Evolutionary conservation across 2,888 invertebrate species (phyloP).

Genomic region (Dasysyrphus albostriatus): DNA sequence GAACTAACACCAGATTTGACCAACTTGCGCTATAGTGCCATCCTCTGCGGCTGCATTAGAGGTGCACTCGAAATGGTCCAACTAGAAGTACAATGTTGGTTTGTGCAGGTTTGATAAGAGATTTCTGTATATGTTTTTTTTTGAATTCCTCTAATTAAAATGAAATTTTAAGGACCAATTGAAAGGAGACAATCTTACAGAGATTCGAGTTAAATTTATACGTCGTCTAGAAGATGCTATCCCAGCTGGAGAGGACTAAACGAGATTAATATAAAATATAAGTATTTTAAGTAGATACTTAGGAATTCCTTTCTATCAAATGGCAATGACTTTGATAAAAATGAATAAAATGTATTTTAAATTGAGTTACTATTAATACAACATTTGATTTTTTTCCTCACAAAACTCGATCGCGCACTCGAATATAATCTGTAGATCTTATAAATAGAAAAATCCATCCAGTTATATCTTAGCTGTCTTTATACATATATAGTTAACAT

Average conservation of each 20-base stretch:
- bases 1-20: constrained; percentile 94
- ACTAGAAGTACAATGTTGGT: constrained; percentile 97
- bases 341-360: constrained; percentile 45
- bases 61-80: constrained; percentile 99
- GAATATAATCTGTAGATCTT: too few relatives aligned
- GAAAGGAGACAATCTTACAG: constrained; percentile 97
- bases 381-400: too few relatives aligned
- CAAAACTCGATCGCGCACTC: too few relatives aligned
- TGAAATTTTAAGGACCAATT: constrained; percentile 90
- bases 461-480: too few relatives aligned
- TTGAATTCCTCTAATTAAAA: neutral
- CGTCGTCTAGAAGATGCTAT: constrained; percentile 98
- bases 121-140: neutral
- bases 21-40: constrained; percentile 94
- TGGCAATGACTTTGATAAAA: constrained; percentile 44
- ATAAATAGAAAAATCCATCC: too few relatives aligned
- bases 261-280: neutral
- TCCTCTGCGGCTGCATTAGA: constrained; percentile 95
- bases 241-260: constrained; percentile 98
- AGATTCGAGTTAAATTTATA: constrained; percentile 96
- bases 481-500: too few relatives aligned
- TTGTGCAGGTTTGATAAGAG: constrained; percentile 87
- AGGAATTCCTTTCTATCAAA: constrained; percentile 57
- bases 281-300: constrained; percentile 9
- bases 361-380: neutral